Evolutionary conservation across 2,888 invertebrate genomes (phyloP).

Genomic region (Dolichopus griseipennis): DNA sequence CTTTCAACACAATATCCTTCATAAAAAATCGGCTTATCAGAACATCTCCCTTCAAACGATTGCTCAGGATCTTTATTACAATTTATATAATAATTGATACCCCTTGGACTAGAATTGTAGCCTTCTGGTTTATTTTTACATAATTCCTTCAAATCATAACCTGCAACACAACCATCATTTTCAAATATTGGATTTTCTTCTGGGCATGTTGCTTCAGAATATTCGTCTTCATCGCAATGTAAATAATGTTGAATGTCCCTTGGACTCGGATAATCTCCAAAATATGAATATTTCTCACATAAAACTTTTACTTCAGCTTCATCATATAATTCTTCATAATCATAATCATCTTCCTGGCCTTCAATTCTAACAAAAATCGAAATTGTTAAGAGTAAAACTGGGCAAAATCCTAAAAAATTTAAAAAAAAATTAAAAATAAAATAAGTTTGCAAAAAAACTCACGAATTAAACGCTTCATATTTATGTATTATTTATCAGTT

Average conservation of each 20-base stretch:
- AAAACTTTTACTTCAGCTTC: slow-evolving; percentile 27
- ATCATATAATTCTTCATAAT: slow-evolving; percentile 25
- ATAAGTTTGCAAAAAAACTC: too few species aligned
- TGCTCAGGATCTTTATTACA: slow-evolving; percentile 13
- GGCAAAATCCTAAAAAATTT: too few species aligned
- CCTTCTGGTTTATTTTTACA: background rate
- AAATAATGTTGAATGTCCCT: background rate
- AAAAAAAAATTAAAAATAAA: too few species aligned
- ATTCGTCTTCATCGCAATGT: slow-evolving; percentile 16
- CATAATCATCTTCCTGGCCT: slow-evolving; percentile 27
- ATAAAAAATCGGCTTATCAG: too few species aligned
- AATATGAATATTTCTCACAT: slow-evolving; percentile 21
- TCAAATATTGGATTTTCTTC: slow-evolving; percentile 29
- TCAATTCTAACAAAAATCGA: too few species aligned
- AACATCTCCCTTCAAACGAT: too few species aligned
- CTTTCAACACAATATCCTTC: slow-evolving; percentile 29
- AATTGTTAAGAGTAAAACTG: too few species aligned
- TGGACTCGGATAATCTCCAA: background rate
- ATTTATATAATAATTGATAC: background rate
- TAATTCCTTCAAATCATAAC: slow-evolving; percentile 25
- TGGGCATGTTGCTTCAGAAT: slow-evolving; percentile 30
- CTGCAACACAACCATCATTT: slow-evolving; percentile 28
- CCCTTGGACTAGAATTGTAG: background rate
- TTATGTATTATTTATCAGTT: too few species aligned
- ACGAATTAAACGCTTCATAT: too few species aligned